Evolutionary conservation across 2,797 vertebrate genomes (phyloP).

Genomic region (Manis pentadactyla): DNA sequence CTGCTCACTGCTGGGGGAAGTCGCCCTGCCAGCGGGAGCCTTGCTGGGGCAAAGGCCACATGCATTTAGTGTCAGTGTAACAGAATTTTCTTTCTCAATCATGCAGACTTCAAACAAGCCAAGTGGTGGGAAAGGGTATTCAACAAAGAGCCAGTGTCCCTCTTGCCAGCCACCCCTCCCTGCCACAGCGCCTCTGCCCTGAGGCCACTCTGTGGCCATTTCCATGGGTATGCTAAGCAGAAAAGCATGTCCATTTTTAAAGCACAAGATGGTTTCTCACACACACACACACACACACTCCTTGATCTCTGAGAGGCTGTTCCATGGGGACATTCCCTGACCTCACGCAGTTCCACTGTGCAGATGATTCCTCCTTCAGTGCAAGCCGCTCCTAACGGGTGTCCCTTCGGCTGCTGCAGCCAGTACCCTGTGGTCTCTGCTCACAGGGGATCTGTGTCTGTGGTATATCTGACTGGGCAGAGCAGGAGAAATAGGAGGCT

Average conservation of each 20-base stretch:
- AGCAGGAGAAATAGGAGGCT: no score
- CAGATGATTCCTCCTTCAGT: not conserved
- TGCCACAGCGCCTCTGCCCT: not conserved
- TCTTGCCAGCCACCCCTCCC: not conserved
- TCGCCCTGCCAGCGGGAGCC: not conserved
- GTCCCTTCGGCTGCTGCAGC: not conserved
- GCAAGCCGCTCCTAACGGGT: not conserved
- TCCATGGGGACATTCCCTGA: no score
- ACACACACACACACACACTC: no score
- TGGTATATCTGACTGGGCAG: not conserved
- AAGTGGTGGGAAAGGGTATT: fast-evolving
- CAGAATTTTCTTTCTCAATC: not conserved
- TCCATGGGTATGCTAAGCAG: not conserved
- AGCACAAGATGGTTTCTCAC: not conserved
- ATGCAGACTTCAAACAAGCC: not conserved
- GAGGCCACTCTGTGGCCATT: not conserved
- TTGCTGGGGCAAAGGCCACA: not conserved
- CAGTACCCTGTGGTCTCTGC: not conserved
- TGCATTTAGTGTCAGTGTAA: not conserved
- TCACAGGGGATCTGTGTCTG: not conserved
- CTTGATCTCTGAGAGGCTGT: not conserved
- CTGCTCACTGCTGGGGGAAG: not conserved
- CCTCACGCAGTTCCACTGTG: not conserved
- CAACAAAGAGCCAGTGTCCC: not conserved
- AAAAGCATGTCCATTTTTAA: not conserved